Evolutionary conservation across 2,888 invertebrate genomes (phyloP), one percentile per base, ranked within the genome.

Genomic region (Apocheima hispidaria): DNA sequence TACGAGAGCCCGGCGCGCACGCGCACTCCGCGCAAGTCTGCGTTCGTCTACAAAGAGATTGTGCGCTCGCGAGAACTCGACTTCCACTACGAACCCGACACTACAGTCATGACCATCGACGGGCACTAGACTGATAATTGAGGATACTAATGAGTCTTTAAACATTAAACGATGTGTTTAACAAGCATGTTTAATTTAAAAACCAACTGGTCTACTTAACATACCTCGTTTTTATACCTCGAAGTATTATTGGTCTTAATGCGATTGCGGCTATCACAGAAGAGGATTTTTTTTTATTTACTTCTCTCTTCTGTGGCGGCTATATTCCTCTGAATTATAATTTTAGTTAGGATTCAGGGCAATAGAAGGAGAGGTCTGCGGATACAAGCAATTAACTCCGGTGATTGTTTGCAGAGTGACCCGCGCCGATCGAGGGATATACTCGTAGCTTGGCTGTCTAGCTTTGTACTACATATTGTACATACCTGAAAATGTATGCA

Each of bases 21-120:
- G 14, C 93, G 96, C 72, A 94, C 92, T 2, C 93, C 95, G 0
- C 96, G 96, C 80, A 86, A 86, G 40, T 96, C 96, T 0, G 93
- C 93, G 0, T 71, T 82, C 56, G 90, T 93, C 71, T 94, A 90
- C 74, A 92, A 90, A 70, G 81, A 92, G 35, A 83, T 95, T 30
- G 83, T 94, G 44, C 82, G 87, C 63, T 84, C 85, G 4, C 86
- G 82, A 41, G 35, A 64, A 1, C 72, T 84, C 55, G 81, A 82
- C 67, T 71, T 72, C 52, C n/a, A 71, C 65, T 82, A 78, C 66
- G 77, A 79, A 36, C 82, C 84, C 10, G 69, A 77, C 48, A 74
- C 70, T 3, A 71, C 62, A 1, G 40, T 52, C 23, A 76, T 77
- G 74, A 69, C 70, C 26, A 76, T 77, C 54, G 74, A 78, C 12